These are phyloP conservation scores for Xylocopa sonorina DNA, from an alignment of 1,140 invertebrate species.

Conservation along the genomic window DNA sequence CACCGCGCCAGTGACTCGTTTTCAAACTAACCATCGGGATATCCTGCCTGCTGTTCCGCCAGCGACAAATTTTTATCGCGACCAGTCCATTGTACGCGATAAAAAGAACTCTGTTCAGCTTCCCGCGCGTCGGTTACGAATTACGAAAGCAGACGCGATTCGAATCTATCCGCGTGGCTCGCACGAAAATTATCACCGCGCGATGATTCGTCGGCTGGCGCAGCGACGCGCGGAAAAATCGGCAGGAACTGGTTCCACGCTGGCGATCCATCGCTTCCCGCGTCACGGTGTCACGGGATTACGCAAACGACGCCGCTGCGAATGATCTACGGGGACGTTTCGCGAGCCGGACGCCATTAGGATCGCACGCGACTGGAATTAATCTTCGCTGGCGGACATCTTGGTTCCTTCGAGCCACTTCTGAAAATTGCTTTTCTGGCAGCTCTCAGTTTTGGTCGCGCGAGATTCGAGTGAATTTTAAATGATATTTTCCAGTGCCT, in stretches of 20 bases:
- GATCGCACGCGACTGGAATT: background rate
- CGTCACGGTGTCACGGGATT: conserved; percentile 32
- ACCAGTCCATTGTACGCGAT: background rate
- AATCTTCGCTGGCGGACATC: background rate
- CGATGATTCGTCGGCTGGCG: too few relatives aligned
- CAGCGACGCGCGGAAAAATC: conserved; percentile 15
- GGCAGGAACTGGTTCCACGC: conserved; percentile 21
- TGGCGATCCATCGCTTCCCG: conserved; percentile 24
- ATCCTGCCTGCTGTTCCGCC: background rate
- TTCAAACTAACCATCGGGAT: background rate
- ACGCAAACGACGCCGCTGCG: conserved; percentile 28
- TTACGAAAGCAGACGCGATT: conserved; percentile 15
- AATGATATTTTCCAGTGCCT: too few relatives aligned
- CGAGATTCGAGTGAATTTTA: too few relatives aligned
- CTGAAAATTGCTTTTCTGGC: too few relatives aligned
- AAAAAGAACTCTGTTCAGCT: background rate
- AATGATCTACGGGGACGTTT: conserved; percentile 42
- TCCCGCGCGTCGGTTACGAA: conserved; percentile 14
- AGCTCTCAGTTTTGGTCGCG: background rate
- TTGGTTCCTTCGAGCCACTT: too few relatives aligned
- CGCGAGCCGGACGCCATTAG: background rate
- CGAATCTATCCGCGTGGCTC: background rate
- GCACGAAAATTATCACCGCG: conserved; percentile 6
- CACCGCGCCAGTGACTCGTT: background rate
- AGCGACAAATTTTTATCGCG: background rate